Conservation (phyloP, 2,113 vertebrate species). For the Neoarius graeffei region DNA sequence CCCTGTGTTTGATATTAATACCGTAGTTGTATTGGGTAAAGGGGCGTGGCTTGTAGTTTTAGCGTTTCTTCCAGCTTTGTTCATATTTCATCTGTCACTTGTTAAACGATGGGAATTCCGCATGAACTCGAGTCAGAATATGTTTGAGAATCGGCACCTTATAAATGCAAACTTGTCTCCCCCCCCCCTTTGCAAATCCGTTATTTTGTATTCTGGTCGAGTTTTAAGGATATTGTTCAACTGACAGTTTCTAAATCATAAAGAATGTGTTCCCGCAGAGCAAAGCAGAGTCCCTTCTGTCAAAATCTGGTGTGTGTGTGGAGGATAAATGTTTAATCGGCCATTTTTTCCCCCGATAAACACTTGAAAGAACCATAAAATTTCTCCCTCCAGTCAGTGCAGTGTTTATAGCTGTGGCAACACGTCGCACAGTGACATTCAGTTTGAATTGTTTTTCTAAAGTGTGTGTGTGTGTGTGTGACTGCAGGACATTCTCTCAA, state of each 20-base stretch:
- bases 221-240: background rate
- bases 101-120: background rate
- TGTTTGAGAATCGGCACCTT: background rate
- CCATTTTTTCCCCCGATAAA: constrained; percentile 13
- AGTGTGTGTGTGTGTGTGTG: constrained; percentile 6
- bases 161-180: background rate
- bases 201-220: constrained; percentile 3
- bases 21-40: background rate
- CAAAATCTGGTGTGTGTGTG: background rate
- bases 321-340: constrained; percentile 21
- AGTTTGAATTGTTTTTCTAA: constrained; percentile 19
- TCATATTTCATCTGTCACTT: background rate
- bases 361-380: constrained; percentile 20
- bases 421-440: background rate
- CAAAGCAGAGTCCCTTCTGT: background rate
- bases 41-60: background rate
- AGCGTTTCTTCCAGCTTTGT: background rate
- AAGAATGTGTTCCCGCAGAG: background rate
- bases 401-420: background rate
- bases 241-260: background rate
- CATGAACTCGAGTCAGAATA: background rate
- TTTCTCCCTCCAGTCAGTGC: constrained; percentile 3
- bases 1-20: background rate
- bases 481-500: background rate
- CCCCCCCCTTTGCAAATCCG: too few relatives aligned